Conservation (phyloP, 1,140 invertebrate genomes). For the Drosophila arawakana region DNA sequence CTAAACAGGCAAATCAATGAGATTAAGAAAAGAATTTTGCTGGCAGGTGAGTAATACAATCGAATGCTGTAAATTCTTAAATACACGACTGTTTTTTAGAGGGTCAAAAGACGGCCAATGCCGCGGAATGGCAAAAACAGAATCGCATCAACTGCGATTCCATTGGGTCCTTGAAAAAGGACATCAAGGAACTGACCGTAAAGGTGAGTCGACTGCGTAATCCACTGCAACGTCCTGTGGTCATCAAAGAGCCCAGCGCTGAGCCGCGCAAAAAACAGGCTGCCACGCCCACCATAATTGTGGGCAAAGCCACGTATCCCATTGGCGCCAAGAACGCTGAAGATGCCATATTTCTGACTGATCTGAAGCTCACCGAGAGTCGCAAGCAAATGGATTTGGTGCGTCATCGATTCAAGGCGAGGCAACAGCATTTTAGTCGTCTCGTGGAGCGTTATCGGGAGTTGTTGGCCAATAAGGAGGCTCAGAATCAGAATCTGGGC, state of each 20-base stretch:
- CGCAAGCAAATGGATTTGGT: constrained; percentile 90
- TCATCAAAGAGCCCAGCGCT: constrained; percentile 61
- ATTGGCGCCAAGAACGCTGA: constrained; percentile 85
- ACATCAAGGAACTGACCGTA: constrained; percentile 87
- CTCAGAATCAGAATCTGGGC: constrained; percentile 81
- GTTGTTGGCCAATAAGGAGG: constrained; percentile 84
- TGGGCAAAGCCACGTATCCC: constrained; percentile 77
- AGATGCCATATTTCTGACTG: constrained; percentile 87
- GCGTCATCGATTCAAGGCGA: constrained; percentile 88
- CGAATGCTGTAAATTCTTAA: not conserved
- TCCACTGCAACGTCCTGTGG: constrained; percentile 71
- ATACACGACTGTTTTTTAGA: constrained; percentile 85
- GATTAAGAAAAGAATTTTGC: constrained; percentile 92
- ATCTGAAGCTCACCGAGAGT: constrained; percentile 91
- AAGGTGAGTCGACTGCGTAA: constrained; percentile 85
- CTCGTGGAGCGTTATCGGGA: constrained; percentile 87
- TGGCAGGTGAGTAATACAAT: constrained; percentile 87
- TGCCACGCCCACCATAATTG: constrained; percentile 69
- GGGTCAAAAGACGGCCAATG: constrained; percentile 92
- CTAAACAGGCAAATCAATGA: constrained; percentile 91
- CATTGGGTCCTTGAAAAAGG: constrained; percentile 89
- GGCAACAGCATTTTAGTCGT: constrained; percentile 86
- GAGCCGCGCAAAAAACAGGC: constrained; percentile 52
- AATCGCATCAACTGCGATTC: constrained; percentile 89
- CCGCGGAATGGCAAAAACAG: constrained; percentile 91